Evolutionary conservation across 2,888 invertebrate species (phyloP), one percentile per base, ranked within the genome.

Genomic region (Zygogramma bicolorata): DNA sequence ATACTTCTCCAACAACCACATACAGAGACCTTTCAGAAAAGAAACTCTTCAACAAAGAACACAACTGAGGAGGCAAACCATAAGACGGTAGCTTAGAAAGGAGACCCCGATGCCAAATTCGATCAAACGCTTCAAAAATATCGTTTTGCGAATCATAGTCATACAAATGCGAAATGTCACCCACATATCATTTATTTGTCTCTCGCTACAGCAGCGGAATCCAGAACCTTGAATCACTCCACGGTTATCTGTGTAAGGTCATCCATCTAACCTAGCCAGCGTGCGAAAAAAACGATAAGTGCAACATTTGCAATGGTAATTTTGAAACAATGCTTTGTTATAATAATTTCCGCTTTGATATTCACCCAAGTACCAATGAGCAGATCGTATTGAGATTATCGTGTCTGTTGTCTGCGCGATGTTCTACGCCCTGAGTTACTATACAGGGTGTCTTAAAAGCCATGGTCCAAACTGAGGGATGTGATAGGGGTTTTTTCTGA

Each of bases 301-400:
- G 61, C 63, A 61, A 5, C 40, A 62, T 63, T 63, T 63, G 63
- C 63, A 63, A 63, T 63, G 42, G 42, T 63, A 63, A 63, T 63
- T 63, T 18, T 46, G 46, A 15, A 29, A 63, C 46, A 46, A 63
- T 46, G 63, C 46, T 46, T 63, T 63, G 63, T 63, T 46, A 18
- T 46, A 46, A 49, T 46, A 63, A 63, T 63, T 46, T 63, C 63
- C 49, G 63, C 63, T 63, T 25, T 46, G 63, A 40, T 40, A 27
- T 46, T 46, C 46, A 46, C 49, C 27, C 27, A 7, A 27, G 31
- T 53, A 25, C 7, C 27, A 53, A 53, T 25, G 13, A n/a, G 53
- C 27, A 25, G 53, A 53, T 42, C n/a, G 42, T 42, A 15, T 53
- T 27, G 53, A 53, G 25, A 53, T 53, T 25, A 53, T 53, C 13